Conservation (phyloP, 2,888 invertebrate species). For the Cyrtodaria siliqua region DNA sequence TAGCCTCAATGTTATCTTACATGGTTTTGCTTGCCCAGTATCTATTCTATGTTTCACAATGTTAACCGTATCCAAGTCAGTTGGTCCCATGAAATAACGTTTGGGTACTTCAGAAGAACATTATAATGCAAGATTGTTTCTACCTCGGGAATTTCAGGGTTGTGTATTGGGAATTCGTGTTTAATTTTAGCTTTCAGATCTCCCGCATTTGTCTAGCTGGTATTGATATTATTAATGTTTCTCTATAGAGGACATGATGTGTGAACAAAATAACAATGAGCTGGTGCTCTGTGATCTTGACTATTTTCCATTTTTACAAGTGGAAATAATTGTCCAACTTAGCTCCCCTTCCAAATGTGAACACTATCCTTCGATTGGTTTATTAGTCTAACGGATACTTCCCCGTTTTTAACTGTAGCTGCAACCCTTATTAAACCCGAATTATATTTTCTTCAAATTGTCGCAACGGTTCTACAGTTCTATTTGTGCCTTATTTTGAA, state of each 20-base stretch:
- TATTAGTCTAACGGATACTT: conserved; percentile 5
- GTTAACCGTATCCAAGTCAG: conserved; percentile 4
- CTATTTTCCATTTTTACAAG: background rate
- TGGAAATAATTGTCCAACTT: conserved; percentile 1
- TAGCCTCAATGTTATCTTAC: conserved; percentile 13
- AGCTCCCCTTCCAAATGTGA: conserved; percentile 14
- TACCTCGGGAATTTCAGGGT: conserved; percentile 7
- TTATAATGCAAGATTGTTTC: conserved; percentile 7
- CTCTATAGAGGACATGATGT: background rate
- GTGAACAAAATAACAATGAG: conserved; percentile 9
- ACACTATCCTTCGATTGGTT: background rate
- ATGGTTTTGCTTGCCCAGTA: conserved; percentile 22
- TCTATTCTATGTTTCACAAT: conserved; percentile 20
- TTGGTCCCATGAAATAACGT: conserved; percentile 13
- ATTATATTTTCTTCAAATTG: conserved; percentile 8
- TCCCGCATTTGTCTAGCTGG: background rate
- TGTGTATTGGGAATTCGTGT: conserved; percentile 1
- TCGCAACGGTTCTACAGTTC: conserved; percentile 5
- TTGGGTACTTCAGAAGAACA: background rate
- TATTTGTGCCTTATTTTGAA: conserved; percentile 1
- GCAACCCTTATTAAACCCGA: conserved; percentile 11
- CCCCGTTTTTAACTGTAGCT: conserved; percentile 1
- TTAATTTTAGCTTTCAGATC: no score
- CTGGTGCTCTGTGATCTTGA: background rate
- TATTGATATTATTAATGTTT: background rate